Evolutionary conservation across 1,140 invertebrate genomes (phyloP).

Genomic region (Conus betulinus): DNA sequence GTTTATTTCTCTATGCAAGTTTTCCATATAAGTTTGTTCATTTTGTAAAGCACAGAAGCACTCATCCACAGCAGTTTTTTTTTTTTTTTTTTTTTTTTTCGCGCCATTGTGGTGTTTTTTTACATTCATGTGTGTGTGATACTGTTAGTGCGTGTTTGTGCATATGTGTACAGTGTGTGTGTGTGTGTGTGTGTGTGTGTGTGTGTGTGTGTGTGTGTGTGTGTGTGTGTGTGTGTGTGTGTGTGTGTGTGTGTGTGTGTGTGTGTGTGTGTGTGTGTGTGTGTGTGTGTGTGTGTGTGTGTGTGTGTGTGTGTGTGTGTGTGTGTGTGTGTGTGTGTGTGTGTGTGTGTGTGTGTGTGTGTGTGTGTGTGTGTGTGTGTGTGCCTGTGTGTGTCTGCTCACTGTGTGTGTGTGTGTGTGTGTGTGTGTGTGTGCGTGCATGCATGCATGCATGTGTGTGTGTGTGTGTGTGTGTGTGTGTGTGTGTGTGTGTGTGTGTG

Average conservation of each 20-base stretch:
- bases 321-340: slow-evolving; percentile 9
- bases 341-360: neutral
- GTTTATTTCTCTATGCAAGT: no score
- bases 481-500: neutral
- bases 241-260: neutral
- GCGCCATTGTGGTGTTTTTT: no score
- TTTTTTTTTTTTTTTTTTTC: no score
- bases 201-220: neutral
- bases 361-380: neutral
- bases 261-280: neutral
- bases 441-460: neutral
- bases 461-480: neutral
- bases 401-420: neutral
- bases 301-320: slow-evolving; percentile 18
- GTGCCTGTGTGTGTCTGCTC: no score
- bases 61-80: no score
- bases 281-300: slow-evolving; percentile 13
- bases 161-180: no score
- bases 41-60: no score
- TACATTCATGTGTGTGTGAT: no score
- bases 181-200: neutral
- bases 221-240: neutral
- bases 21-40: no score
- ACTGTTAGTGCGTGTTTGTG: no score
- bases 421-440: neutral